Percentiles rank a stretch among this genome's conserved stretches.
Conservation (phyloP, 2,113 vertebrate genomes). For the Montifringilla adamsi region DNA sequence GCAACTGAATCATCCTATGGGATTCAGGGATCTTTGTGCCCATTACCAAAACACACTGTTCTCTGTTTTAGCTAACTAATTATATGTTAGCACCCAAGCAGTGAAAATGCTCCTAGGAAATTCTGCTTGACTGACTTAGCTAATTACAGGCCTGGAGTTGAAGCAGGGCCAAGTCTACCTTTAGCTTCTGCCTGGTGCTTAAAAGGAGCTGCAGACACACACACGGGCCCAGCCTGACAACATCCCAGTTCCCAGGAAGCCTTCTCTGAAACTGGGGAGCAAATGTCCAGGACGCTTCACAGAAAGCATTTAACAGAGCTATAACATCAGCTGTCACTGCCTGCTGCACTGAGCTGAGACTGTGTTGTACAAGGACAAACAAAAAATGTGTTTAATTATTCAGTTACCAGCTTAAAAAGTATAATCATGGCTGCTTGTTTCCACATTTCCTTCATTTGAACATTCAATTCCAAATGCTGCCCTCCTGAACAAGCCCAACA, state of each 20-base stretch:
- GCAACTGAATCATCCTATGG: neutral
- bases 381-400: neutral
- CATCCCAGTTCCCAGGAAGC: neutral
- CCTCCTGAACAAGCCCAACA: neutral
- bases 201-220: neutral
- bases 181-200: slow-evolving; percentile 1
- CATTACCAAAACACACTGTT: neutral
- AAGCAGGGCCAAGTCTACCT: slow-evolving; percentile 25
- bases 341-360: neutral
- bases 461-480: neutral
- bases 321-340: neutral
- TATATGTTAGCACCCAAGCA: neutral
- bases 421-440: neutral
- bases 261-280: neutral
- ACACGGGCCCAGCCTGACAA: neutral
- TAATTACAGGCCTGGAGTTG: neutral
- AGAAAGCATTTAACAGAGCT: neutral
- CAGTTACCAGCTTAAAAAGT: neutral
- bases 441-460: neutral
- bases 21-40: neutral
- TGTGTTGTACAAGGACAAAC: neutral
- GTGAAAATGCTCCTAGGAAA: slow-evolving; percentile 9
- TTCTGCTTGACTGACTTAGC: neutral
- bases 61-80: slow-evolving; percentile 22
- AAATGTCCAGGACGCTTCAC: neutral